These are phyloP conservation scores for Coracias cyanogaster DNA, from an alignment of 2,797 vertebrate species.

Conservation along the genomic window DNA sequence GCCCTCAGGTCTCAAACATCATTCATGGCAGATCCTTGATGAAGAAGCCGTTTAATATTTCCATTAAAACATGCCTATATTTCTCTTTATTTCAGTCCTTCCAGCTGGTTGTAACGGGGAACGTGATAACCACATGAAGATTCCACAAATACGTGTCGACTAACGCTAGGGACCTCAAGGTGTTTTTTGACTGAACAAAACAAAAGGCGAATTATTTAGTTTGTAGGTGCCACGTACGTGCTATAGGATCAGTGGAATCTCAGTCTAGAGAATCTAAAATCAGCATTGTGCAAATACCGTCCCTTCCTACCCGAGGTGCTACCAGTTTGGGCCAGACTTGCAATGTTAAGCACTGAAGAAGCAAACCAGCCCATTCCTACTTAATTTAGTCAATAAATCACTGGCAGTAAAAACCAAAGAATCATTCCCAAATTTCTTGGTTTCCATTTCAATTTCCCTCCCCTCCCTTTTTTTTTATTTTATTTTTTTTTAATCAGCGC, in stretches of 20 bases:
- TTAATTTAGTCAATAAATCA: background rate
- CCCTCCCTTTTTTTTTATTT: too few relatives aligned
- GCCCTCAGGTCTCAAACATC: background rate
- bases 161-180: background rate
- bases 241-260: background rate
- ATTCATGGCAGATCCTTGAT: background rate
- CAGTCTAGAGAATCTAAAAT: background rate
- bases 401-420: background rate
- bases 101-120: background rate
- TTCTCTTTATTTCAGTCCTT: background rate
- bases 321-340: background rate
- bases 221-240: background rate
- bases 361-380: background rate
- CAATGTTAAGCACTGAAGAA: background rate
- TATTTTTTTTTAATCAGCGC: too few relatives aligned
- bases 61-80: background rate
- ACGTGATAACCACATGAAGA: background rate
- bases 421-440: rapidly evolving
- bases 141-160: background rate
- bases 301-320: background rate
- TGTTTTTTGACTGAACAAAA: background rate
- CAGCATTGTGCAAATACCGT: background rate
- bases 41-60: background rate
- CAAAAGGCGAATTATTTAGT: background rate
- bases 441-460: background rate